Evolutionary conservation across 2,888 invertebrate species (phyloP).

Genomic region (Dione juno): DNA sequence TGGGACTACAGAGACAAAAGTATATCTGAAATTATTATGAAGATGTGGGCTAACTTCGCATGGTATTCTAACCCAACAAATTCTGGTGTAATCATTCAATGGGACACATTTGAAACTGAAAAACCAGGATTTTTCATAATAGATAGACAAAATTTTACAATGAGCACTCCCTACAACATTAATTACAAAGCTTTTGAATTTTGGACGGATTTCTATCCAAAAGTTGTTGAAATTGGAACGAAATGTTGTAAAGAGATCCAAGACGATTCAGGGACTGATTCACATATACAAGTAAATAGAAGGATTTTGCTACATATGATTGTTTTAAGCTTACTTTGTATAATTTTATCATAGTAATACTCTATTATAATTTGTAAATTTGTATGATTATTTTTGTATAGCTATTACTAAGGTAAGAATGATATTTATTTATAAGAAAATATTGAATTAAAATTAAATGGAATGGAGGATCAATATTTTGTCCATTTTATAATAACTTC

Average conservation of each 20-base stretch:
- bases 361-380: conserved; percentile 48
- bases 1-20: conserved; percentile 92
- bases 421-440: conserved; percentile 53
- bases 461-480: conserved; percentile 44
- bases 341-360: conserved; percentile 60
- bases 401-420: conserved; percentile 58
- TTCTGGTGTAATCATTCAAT: conserved; percentile 88
- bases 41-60: conserved; percentile 90
- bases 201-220: conserved; percentile 93
- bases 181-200: conserved; percentile 91
- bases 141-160: conserved; percentile 88
- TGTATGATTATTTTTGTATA: conserved; percentile 74
- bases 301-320: conserved; percentile 59
- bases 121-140: conserved; percentile 89
- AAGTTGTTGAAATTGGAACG: conserved; percentile 87
- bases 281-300: conserved; percentile 53
- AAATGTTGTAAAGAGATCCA: conserved; percentile 88
- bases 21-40: conserved; percentile 91
- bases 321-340: conserved; percentile 58
- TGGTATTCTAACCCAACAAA: conserved; percentile 88
- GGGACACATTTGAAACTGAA: conserved; percentile 88
- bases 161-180: conserved; percentile 86
- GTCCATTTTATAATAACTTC: conserved; percentile 40
- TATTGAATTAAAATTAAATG: conserved; percentile 32
- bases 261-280: conserved; percentile 68